Conservation (phyloP, 2,113 vertebrate species). For the Garra rufa region DNA sequence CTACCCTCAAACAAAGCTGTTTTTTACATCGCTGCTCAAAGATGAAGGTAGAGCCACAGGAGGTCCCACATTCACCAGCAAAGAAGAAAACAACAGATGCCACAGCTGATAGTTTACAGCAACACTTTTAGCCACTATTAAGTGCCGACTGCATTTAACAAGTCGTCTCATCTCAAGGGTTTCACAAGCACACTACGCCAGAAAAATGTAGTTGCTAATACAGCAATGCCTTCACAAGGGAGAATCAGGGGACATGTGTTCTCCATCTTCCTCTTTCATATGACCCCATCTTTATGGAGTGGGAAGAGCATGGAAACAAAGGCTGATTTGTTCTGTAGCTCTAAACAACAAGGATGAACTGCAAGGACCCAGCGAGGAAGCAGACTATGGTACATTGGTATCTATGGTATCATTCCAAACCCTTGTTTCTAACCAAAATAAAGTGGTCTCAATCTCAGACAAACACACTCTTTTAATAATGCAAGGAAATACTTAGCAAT, state of each 20-base stretch:
- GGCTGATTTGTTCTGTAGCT: slow-evolving; percentile 14
- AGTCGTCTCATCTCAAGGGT: background rate
- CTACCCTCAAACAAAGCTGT: slow-evolving; percentile 69
- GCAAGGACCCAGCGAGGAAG: background rate
- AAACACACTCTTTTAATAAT: background rate
- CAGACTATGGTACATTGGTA: background rate
- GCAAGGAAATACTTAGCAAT: background rate
- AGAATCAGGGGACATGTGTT: slow-evolving; percentile 32
- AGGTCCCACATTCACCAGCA: background rate
- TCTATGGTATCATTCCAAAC: background rate
- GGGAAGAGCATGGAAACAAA: slow-evolving; percentile 34
- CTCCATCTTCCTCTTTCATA: slow-evolving; percentile 22
- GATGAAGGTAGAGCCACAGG: slow-evolving; percentile 60
- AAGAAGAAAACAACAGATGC: slow-evolving; percentile 22
- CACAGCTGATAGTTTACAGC: slow-evolving; percentile 1
- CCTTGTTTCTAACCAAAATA: background rate
- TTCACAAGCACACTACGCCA: background rate
- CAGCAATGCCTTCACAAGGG: background rate
- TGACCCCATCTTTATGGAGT: slow-evolving; percentile 1
- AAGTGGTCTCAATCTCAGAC: background rate
- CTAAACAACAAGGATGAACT: slow-evolving; percentile 19
- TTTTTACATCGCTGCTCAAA: slow-evolving; percentile 69
- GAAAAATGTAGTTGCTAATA: background rate
- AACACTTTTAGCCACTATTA: slow-evolving; percentile 9
- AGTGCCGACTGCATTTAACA: background rate